Evolutionary conservation across 2,888 invertebrate species (phyloP).

Genomic region (Marronus borbonicus): DNA sequence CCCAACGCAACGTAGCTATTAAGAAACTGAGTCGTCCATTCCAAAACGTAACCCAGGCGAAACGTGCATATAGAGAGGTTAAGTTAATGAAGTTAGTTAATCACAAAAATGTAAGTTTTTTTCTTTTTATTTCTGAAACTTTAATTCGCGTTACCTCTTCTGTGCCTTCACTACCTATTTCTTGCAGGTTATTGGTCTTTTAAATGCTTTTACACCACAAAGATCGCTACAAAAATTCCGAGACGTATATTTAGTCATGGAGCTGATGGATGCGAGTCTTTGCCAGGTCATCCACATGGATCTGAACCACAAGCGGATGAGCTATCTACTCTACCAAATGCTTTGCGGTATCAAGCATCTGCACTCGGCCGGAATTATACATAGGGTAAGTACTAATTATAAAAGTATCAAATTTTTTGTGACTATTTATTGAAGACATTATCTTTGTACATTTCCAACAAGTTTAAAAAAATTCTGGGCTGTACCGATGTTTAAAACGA

Average conservation of each 20-base stretch:
- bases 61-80: slow-evolving; percentile 99
- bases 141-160: not conserved
- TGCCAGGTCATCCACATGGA: slow-evolving; percentile 99
- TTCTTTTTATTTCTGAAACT: not conserved
- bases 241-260: slow-evolving; percentile 99
- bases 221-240: slow-evolving; percentile 98
- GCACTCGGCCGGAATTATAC: slow-evolving; percentile 99
- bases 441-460: too few relatives aligned
- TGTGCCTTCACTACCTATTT: not conserved
- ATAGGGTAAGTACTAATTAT: slow-evolving; percentile 81
- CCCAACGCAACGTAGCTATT: slow-evolving; percentile 98
- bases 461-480: too few relatives aligned
- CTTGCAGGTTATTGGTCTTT: slow-evolving; percentile 94
- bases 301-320: slow-evolving; percentile 99
- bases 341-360: slow-evolving; percentile 99
- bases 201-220: slow-evolving; percentile 99
- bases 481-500: too few relatives aligned
- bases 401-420: too few relatives aligned
- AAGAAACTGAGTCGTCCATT: slow-evolving; percentile 99
- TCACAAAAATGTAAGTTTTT: slow-evolving; percentile 96
- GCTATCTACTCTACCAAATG: slow-evolving; percentile 99
- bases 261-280: slow-evolving; percentile 99
- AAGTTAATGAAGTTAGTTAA: slow-evolving; percentile 99
- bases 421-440: too few relatives aligned
- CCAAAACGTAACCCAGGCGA: slow-evolving; percentile 99